A percentile compares a stretch with the other conserved stretches of the same genome.
These are phyloP conservation scores for Tillus elongatus DNA, from an alignment of 2,888 invertebrate species.

Conservation along the genomic window DNA sequence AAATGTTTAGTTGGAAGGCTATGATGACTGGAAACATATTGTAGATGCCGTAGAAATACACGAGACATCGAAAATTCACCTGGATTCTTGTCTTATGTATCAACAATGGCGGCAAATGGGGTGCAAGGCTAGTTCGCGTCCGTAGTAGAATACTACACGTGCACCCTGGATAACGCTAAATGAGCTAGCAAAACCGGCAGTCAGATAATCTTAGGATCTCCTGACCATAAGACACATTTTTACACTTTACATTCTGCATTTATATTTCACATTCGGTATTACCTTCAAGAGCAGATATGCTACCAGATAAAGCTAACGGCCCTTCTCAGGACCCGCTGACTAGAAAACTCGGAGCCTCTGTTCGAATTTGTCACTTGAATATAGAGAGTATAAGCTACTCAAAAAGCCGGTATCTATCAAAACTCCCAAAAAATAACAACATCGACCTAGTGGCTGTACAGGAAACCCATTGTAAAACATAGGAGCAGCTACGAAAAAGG, in stretches of 20 bases:
- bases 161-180: too few relatives aligned
- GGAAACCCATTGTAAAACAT: conserved; percentile 17
- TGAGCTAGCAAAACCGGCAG: too few relatives aligned
- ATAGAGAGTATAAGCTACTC: conserved; percentile 7
- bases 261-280: too few relatives aligned
- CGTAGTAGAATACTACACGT: too few relatives aligned
- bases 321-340: conserved; percentile 9
- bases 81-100: too few relatives aligned
- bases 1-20: too few relatives aligned
- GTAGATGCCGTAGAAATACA: conserved; percentile 18
- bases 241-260: conserved; percentile 5
- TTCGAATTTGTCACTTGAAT: conserved; percentile 10
- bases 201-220: too few relatives aligned
- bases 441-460: conserved; percentile 8
- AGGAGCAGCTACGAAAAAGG: conserved; percentile 12
- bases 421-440: conserved; percentile 1
- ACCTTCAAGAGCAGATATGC: conserved; percentile 8
- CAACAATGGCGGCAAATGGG: too few relatives aligned
- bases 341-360: conserved; percentile 7
- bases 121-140: too few relatives aligned
- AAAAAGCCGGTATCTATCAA: conserved; percentile 7
- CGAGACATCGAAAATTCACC: conserved; percentile 18
- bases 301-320: too few relatives aligned
- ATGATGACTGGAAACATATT: conserved; percentile 12
- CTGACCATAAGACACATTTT: too few relatives aligned